Percentiles rank a stretch among this genome's conserved stretches.
Evolutionary conservation across 2,797 vertebrate genomes (phyloP).

Genomic region (Furcifer pardalis): DNA sequence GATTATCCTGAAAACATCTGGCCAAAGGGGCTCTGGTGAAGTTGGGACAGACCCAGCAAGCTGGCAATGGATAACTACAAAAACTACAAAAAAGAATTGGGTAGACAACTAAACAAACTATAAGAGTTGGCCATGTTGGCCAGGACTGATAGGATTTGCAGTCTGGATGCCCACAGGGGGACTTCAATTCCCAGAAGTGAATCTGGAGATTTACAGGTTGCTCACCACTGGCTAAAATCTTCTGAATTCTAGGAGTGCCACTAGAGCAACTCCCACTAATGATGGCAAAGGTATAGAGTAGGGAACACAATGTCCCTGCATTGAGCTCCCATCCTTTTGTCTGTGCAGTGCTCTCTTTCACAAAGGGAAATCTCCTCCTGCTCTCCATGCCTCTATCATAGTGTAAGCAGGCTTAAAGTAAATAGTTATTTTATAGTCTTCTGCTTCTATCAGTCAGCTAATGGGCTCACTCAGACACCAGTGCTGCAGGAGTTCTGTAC

Average conservation of each 20-base stretch:
- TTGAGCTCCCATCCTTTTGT: not conserved
- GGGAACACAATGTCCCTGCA: not conserved
- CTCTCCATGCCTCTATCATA: not conserved
- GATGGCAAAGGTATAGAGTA: not conserved
- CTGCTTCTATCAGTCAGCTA: conserved; percentile 45
- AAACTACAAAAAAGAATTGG: too few species aligned
- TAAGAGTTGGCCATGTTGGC: too few species aligned
- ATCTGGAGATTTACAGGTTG: not conserved
- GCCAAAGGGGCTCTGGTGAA: too few species aligned
- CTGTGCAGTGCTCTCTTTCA: not conserved
- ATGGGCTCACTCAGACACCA: conserved; percentile 34
- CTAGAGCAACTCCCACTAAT: not conserved
- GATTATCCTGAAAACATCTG: too few species aligned
- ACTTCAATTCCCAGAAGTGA: too few species aligned
- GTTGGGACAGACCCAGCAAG: too few species aligned
- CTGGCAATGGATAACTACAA: too few species aligned
- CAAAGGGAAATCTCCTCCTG: not conserved
- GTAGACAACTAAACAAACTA: too few species aligned
- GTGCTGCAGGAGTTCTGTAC: conserved; percentile 42
- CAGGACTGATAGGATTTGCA: not conserved
- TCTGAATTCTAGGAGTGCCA: not conserved
- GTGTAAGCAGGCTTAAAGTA: conserved; percentile 25
- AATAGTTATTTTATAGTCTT: conserved; percentile 51
- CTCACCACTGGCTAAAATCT: not conserved
- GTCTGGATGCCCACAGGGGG: too few species aligned